Base-by-base conservation (phyloP, 2,888 invertebrate genomes). In the Amblyteles armatorius region DNA sequence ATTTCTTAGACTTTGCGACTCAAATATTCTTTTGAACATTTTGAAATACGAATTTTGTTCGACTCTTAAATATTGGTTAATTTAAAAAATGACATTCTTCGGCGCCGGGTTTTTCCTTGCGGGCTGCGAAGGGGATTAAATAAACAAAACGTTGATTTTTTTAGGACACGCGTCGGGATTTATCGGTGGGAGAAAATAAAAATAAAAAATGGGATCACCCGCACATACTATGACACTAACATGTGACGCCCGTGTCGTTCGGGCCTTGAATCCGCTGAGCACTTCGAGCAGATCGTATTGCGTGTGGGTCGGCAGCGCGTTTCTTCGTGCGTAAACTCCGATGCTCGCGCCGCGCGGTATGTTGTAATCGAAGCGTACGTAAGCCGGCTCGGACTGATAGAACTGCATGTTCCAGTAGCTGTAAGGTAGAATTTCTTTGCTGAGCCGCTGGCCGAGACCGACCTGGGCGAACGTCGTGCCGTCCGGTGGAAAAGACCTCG, bases 361-460 rank as follows among this genome's bases (percentile, higher is more conserved):
- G 94, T 97, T 97, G 94, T 99, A 98, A 94, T 99, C 98, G 94
- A 99, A 99, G 93, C 98, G 97, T 76, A 99, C 97, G 94, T 98
- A 98, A 68, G 98, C 97, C 78, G 98, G 97, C 94, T 98, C 97
- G 85, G 98, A 97, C 94, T 99, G 98, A 94, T 98, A 98, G 94
- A 99, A 99, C 94, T 98, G 98, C 96, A 98, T 98, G 94, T 98
- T 98, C 99, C 99, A 99, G 94, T 99, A 99, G 93, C 98, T 97
- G 94, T 98, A 98, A 87, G 99, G 97, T 92, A 97, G 97, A 93
- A 99, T 98, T 95, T 97, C 97, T 94, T 97, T 97, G 91, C 97
- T 97, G 91, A 98, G 95, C 93, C 97, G 96, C 94, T 98, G 97
- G 88, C 98, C 98, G 92, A 98, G 95, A 89, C 97, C 96, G 91